Evolutionary conservation across 2,888 invertebrate genomes (phyloP).

Genomic region (Dascillus cervinus): DNA sequence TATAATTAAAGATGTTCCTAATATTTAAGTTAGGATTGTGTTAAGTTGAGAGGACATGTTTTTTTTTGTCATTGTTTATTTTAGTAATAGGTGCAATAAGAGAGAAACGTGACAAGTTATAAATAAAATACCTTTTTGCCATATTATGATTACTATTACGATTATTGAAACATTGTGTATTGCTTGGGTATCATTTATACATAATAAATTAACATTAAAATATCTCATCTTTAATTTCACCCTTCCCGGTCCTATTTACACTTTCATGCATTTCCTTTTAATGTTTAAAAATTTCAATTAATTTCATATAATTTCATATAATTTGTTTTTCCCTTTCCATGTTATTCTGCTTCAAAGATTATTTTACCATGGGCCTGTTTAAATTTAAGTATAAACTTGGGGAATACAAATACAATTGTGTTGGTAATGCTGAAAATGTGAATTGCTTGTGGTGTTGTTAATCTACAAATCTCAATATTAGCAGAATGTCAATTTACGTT

Average conservation of each 20-base stretch:
- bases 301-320: too few species aligned
- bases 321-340: too few species aligned
- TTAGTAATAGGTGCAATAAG: slow-evolving; percentile 45
- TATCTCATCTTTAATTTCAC: slow-evolving; percentile 5
- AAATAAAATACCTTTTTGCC: slow-evolving; percentile 42
- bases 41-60: slow-evolving; percentile 36
- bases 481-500: too few species aligned
- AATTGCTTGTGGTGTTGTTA: too few species aligned
- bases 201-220: slow-evolving; percentile 42
- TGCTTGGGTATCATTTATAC: slow-evolving; percentile 46
- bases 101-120: slow-evolving; percentile 35
- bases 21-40: slow-evolving; percentile 32
- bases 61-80: slow-evolving; percentile 33
- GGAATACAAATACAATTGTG: too few species aligned
- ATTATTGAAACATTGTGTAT: slow-evolving; percentile 43
- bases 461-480: too few species aligned
- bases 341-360: too few species aligned
- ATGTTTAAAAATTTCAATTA: too few species aligned
- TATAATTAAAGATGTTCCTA: slow-evolving; percentile 38
- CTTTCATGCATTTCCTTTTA: slow-evolving; percentile 1
- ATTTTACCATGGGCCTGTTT: too few species aligned
- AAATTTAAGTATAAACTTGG: too few species aligned
- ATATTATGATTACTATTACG: slow-evolving; percentile 43
- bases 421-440: too few species aligned
- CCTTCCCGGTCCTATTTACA: slow-evolving; percentile 1